A percentile compares a stretch with the other conserved stretches of the same genome.
phyloP scores from a whole-genome alignment of 2,797 vertebrate species.

The Peromyscus attwateri region DNA sequence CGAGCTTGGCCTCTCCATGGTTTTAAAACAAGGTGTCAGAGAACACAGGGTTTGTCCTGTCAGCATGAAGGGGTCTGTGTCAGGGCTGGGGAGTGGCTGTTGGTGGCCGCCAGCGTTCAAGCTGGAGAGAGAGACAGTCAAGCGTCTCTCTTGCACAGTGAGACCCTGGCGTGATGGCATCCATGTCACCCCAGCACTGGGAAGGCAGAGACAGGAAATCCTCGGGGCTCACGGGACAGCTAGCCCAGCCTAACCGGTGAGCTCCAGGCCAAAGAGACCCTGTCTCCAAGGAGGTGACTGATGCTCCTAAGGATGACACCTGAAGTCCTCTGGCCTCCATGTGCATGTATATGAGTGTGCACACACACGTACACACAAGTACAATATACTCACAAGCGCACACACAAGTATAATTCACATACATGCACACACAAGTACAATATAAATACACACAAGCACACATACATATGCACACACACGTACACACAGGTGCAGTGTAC shows the following conservation, averaged over 20 bases:
- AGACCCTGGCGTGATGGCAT: no score
- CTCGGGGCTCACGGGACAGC: neutral
- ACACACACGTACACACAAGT: neutral
- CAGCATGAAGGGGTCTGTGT: neutral
- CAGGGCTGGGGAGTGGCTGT: neutral
- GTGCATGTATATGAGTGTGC: neutral
- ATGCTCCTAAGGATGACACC: neutral
- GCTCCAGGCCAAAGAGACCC: neutral
- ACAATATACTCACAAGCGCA: no score
- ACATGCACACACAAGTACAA: neutral
- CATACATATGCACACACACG: neutral
- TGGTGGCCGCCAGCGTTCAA: neutral
- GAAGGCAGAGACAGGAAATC: neutral
- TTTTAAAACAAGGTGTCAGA: slow-evolving; percentile 58
- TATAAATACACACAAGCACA: neutral
- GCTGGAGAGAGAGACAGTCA: neutral
- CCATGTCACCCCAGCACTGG: neutral
- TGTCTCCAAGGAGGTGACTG: neutral
- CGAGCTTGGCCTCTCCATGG: slow-evolving; percentile 40
- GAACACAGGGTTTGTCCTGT: neutral
- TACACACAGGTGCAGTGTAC: no score
- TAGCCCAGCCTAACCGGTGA: neutral
- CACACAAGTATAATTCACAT: no score
- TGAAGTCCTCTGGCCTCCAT: neutral
- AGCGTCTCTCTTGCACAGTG: neutral